These are phyloP conservation scores for Dasypus novemcinctus DNA, from an alignment of 2,113 vertebrate species.

Conservation along the genomic window DNA sequence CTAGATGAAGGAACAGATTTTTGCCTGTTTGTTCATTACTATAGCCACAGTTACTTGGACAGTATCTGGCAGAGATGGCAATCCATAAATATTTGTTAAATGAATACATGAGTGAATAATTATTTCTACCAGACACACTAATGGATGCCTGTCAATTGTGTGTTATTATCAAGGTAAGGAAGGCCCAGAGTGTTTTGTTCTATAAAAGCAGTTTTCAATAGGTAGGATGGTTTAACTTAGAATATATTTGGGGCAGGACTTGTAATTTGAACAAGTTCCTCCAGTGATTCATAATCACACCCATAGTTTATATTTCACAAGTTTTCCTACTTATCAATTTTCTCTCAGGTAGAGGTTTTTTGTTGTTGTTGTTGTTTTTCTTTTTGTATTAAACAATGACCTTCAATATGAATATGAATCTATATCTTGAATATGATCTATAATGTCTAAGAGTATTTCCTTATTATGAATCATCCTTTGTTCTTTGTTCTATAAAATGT, in stretches of 20 bases:
- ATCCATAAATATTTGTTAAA: neutral
- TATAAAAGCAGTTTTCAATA: neutral
- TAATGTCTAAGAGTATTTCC: constrained; percentile 22
- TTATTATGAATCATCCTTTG: constrained; percentile 29
- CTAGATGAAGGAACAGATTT: neutral
- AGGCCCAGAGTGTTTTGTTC: neutral
- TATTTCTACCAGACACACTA: neutral
- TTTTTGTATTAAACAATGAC: neutral
- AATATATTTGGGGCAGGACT: neutral
- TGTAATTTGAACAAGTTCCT: neutral
- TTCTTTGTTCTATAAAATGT: constrained; percentile 47
- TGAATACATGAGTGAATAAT: neutral
- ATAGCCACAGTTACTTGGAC: neutral
- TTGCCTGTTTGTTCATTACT: neutral
- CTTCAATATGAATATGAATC: no score
- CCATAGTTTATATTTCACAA: neutral
- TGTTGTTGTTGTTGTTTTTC: neutral
- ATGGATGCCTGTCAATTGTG: neutral
- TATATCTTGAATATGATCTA: neutral
- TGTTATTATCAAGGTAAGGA: neutral
- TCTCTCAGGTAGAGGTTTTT: neutral
- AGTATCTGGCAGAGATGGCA: neutral
- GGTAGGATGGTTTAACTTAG: neutral
- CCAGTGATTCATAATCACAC: neutral
- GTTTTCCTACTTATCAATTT: neutral